These are phyloP conservation scores for Mungos mungo DNA, from an alignment of 2,113 vertebrate genomes.

Conservation along the genomic window DNA sequence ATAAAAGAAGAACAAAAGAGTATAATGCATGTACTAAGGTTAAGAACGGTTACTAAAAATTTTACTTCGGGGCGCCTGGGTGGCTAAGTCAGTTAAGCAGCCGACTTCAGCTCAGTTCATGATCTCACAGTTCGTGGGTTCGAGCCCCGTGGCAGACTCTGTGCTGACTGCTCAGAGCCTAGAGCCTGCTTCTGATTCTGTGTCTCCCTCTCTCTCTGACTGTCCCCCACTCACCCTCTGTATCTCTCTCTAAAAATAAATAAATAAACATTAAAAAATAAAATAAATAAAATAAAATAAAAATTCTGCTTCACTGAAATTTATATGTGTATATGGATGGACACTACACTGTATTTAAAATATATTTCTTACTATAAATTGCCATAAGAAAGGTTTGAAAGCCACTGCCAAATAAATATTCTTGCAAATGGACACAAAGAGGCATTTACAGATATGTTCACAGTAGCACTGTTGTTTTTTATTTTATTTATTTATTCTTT, in stretches of 20 bases:
- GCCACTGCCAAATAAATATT: background rate
- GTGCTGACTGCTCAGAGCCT: too few relatives aligned
- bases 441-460: background rate
- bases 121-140: too few relatives aligned
- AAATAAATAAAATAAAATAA: too few relatives aligned
- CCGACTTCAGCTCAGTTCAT: too few relatives aligned
- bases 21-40: background rate
- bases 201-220: too few relatives aligned
- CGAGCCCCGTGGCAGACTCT: too few relatives aligned
- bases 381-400: conserved; percentile 20
- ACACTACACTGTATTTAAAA: conserved; percentile 2
- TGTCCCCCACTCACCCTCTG: too few relatives aligned
- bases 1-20: background rate
- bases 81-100: too few relatives aligned
- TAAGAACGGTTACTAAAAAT: background rate
- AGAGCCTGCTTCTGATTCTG: too few relatives aligned
- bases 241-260: too few relatives aligned
- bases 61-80: too few relatives aligned
- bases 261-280: too few relatives aligned
- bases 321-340: background rate
- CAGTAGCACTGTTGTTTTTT: background rate
- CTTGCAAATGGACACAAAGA: background rate
- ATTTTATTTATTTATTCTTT: background rate
- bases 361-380: background rate
- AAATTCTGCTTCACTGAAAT: conserved; percentile 4